Base-by-base conservation (phyloP, 2,113 vertebrate genomes). In the Holacanthus passer region DNA sequence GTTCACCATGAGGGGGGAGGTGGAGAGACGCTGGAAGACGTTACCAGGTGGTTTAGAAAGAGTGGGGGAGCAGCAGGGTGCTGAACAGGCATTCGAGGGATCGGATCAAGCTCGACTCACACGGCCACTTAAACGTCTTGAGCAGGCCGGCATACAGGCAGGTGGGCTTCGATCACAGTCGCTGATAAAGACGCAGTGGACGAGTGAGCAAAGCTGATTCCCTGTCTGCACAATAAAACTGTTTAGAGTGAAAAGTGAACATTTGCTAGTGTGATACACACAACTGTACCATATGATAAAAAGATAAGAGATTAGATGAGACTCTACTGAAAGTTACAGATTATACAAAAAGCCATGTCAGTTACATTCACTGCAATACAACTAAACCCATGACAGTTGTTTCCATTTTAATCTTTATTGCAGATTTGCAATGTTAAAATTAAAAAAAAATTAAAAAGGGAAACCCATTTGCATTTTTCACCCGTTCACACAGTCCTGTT, bases 1-100 rank as follows among this genome's bases (percentile, higher is more conserved):
- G 68, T 66, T 82, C 62, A 53, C 20, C 17, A 31, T 17, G 60
- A 20, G 27, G 32, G 35, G 48, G 69, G 65, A 74, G 79, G 81
- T 85, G 84, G 79, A 74, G 55, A 53, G 45, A 73, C 68, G 53
- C 24, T 37, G 60, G 55, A 59, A 77, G 81, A 84, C 76, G 24
- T 75, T 27, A 84, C 1, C 9, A 29, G 64, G 31, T 39, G 41
- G 59, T 88, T 82, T 82, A 78, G 73, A 65, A 45, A 45, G 65
- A 77, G 74, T 16, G 24, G 39, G 80, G 79, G 63, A 75, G 53
- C 64, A 66, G 79, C 22, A 0, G 41, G 81, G 32, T 80, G 89
- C 90, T 91, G 84, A 87, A 73, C 32, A 81, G 59, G 81, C 86
- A 86, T 37, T 75, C 5, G 0, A 74, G 50, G 66, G 79, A 90